Percentiles rank a stretch among this genome's conserved stretches.
These are phyloP conservation scores for Bradypodion ventrale DNA, from an alignment of 2,797 vertebrate genomes.

Conservation along the genomic window DNA sequence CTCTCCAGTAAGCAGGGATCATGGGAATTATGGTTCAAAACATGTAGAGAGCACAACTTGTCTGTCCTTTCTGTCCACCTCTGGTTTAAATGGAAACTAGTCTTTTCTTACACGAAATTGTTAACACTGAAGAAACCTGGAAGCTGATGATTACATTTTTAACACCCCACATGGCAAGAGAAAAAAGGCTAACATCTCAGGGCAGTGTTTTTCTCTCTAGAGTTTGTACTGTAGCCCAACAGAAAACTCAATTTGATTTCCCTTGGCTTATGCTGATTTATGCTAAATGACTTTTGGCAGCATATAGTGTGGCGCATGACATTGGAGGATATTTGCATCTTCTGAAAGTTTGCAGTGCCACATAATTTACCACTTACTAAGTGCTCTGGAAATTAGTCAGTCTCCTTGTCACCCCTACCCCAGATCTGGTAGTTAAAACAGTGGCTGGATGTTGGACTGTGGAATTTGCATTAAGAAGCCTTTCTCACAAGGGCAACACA, in stretches of 20 bases:
- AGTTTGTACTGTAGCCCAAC: background rate
- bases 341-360: background rate
- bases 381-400: no score
- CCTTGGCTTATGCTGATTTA: background rate
- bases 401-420: background rate
- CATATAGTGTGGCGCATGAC: rapidly evolving
- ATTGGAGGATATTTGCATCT: background rate
- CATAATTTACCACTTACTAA: rapidly evolving
- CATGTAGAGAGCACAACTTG: background rate
- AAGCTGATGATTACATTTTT: background rate
- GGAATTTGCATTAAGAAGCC: rapidly evolving
- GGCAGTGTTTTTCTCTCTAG: background rate
- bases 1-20: background rate
- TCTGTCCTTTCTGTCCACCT: background rate
- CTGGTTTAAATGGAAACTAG: background rate
- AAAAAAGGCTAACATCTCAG: background rate
- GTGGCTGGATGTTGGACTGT: background rate
- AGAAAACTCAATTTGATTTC: background rate
- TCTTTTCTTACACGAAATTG: background rate
- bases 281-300: background rate
- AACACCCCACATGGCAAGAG: rapidly evolving
- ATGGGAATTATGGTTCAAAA: background rate
- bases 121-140: background rate
- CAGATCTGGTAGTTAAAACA: background rate
- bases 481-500: background rate